Evolutionary conservation across 2,113 vertebrate genomes (phyloP).

Genomic region (Dasyornis broadbenti): DNA sequence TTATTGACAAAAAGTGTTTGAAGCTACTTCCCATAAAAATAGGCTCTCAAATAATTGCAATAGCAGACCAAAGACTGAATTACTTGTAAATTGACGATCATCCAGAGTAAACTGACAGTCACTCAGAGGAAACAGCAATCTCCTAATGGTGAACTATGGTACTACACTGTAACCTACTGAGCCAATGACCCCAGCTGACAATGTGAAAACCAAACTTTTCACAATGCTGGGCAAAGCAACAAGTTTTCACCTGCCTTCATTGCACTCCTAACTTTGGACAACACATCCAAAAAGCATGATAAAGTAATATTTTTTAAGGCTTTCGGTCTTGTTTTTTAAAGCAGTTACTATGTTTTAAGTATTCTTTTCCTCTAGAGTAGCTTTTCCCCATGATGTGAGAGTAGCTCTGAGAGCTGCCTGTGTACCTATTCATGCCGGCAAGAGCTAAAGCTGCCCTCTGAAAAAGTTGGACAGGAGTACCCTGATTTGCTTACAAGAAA

Average conservation of each 20-base stretch:
- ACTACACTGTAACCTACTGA: not conserved
- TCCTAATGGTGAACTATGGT: not conserved
- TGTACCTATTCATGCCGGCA: not conserved
- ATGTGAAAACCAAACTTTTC: not conserved
- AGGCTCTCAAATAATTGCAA: not conserved
- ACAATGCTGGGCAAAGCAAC: not conserved
- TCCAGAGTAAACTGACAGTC: not conserved
- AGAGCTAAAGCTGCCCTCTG: not conserved
- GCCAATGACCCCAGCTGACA: not conserved
- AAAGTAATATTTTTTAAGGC: not conserved
- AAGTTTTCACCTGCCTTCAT: not conserved
- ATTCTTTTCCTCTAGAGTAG: not conserved
- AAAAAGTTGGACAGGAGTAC: not conserved
- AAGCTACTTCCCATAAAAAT: not conserved
- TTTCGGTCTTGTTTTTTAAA: not conserved
- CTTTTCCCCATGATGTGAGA: not conserved
- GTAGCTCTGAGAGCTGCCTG: not conserved
- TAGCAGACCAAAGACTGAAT: not conserved
- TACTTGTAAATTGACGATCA: accelerated
- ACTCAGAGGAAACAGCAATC: not conserved
- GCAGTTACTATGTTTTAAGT: not conserved
- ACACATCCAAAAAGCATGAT: not conserved
- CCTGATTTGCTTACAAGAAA: not conserved
- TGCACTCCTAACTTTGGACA: not conserved
- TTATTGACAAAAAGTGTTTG: not conserved